These are phyloP conservation scores for Oenanthe melanoleuca DNA, from an alignment of 2,113 vertebrate genomes.

Conservation along the genomic window DNA sequence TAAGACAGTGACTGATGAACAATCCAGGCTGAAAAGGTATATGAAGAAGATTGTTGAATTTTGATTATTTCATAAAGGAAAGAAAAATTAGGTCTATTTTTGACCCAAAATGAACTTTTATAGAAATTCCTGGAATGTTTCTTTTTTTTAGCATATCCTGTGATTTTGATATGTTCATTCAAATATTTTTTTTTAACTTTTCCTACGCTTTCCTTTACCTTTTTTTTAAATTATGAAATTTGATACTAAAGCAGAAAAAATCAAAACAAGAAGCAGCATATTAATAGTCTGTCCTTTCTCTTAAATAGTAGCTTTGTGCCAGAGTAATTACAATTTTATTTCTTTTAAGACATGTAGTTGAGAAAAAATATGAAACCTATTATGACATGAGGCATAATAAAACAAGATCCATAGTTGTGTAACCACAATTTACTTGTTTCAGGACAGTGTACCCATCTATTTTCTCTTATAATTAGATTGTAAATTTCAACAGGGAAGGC, in stretches of 20 bases:
- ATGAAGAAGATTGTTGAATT: not conserved
- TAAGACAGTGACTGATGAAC: not conserved
- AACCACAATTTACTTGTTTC: not conserved
- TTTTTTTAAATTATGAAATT: not conserved
- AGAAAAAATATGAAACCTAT: not conserved
- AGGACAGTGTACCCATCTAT: not conserved
- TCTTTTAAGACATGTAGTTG: constrained; percentile 1
- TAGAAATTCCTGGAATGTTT: not conserved
- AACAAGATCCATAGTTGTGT: not conserved
- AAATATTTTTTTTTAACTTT: not conserved
- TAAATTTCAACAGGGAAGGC: constrained; percentile 15
- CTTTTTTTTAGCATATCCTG: not conserved
- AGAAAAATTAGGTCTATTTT: not conserved
- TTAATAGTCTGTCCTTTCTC: not conserved
- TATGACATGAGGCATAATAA: not conserved
- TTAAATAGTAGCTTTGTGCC: not conserved
- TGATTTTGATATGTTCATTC: not conserved
- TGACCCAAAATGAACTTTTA: not conserved
- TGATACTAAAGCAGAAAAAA: not conserved
- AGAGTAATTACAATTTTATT: constrained; percentile 3
- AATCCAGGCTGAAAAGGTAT: not conserved
- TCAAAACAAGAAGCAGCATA: not conserved
- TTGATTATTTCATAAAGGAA: not conserved
- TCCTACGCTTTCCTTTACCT: not conserved
- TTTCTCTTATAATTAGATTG: constrained; percentile 17